A percentile compares a stretch with the other conserved stretches of the same genome.
phyloP scores from a whole-genome alignment of 2,113 vertebrate species.

The Sinosuthora webbiana region DNA sequence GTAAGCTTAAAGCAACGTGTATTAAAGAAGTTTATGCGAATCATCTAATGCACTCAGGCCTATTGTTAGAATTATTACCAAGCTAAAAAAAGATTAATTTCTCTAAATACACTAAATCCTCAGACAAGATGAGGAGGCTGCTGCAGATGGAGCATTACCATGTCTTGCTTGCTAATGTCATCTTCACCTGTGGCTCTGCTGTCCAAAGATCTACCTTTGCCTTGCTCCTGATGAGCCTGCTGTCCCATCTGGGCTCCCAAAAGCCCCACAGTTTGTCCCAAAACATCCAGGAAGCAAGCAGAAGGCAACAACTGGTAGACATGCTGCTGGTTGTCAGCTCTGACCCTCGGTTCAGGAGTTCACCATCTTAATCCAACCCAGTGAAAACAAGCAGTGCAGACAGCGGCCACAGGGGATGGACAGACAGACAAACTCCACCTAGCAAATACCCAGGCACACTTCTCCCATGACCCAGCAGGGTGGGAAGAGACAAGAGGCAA shows the following conservation, averaged over 20 bases:
- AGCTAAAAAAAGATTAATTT: constrained; percentile 77
- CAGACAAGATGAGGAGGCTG: constrained; percentile 43
- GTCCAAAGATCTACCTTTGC: not conserved
- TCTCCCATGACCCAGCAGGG: rapidly evolving
- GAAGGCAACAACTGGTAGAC: not conserved
- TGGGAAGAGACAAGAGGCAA: not conserved
- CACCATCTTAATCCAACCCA: not conserved
- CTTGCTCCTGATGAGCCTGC: not conserved
- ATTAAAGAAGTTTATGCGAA: constrained; percentile 74
- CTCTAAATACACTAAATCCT: constrained; percentile 74
- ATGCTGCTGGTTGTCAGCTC: not conserved
- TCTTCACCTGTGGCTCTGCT: constrained; percentile 16
- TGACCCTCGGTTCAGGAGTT: constrained; percentile 23
- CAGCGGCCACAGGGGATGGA: rapidly evolving
- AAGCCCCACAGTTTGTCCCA: not conserved
- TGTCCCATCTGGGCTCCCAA: not conserved
- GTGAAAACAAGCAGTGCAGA: not conserved
- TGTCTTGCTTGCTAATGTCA: constrained; percentile 31
- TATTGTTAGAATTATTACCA: constrained; percentile 72
- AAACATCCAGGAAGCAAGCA: not conserved
- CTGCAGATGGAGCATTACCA: not conserved
- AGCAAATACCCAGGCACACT: not conserved
- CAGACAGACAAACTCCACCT: not conserved
- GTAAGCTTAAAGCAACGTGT: constrained; percentile 62
- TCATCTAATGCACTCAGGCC: constrained; percentile 67